A percentile compares a stretch with the other conserved stretches of the same genome.
Evolutionary conservation across 1,140 invertebrate species (phyloP).

Genomic region (Paraescarpia echinospica): DNA sequence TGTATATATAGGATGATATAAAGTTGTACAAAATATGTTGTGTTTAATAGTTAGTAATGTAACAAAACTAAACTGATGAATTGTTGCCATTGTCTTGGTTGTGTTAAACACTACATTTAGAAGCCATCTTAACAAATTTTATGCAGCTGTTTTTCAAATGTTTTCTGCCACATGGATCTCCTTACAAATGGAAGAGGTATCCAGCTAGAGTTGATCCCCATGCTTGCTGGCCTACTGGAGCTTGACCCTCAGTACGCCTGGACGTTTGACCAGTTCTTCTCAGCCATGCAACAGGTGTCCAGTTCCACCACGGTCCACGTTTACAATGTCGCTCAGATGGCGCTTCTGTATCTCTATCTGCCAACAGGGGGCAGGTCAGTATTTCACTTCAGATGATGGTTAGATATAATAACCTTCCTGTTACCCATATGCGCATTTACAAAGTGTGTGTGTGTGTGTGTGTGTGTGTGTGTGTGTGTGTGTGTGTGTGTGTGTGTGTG

Average conservation of each 20-base stretch:
- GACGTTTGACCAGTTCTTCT: slow-evolving; percentile 92
- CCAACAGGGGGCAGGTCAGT: neutral
- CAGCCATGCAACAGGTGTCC: slow-evolving; percentile 41
- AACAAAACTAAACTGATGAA: too few relatives aligned
- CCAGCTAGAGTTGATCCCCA: slow-evolving; percentile 82
- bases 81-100: too few relatives aligned
- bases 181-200: slow-evolving; percentile 68
- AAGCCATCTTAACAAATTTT: too few relatives aligned
- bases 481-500: too few relatives aligned
- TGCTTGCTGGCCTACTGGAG: slow-evolving; percentile 88
- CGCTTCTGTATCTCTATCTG: neutral
- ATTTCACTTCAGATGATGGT: neutral
- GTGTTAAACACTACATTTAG: too few relatives aligned
- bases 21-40: too few relatives aligned
- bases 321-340: neutral
- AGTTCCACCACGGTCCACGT: neutral
- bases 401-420: neutral
- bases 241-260: slow-evolving; percentile 85
- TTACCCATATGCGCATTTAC: too few relatives aligned
- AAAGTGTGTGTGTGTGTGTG: too few relatives aligned
- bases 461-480: too few relatives aligned
- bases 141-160: too few relatives aligned
- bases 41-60: too few relatives aligned
- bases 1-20: too few relatives aligned
- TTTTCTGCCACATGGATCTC: neutral